Evolutionary conservation across 2,113 vertebrate genomes (phyloP).

Genomic region (Lycocorax pyrrhopterus): DNA sequence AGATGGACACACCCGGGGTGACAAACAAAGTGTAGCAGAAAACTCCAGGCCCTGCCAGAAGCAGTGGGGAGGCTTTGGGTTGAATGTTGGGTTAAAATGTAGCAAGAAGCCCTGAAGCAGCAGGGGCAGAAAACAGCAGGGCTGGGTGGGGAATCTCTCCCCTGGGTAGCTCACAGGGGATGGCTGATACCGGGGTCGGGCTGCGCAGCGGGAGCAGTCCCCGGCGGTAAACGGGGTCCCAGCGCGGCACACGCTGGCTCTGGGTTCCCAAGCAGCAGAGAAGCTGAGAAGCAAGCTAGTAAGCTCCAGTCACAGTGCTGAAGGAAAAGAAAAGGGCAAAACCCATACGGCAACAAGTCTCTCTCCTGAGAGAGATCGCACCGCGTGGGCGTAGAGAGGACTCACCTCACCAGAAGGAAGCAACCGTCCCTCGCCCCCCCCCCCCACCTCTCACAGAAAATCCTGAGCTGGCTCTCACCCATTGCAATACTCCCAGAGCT

Average conservation of each 20-base stretch:
- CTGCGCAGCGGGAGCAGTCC: too few relatives aligned
- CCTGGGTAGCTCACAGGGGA: not conserved
- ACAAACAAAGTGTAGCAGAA: not conserved
- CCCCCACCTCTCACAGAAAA: not conserved
- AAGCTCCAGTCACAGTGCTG: not conserved
- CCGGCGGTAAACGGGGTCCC: fast-evolving
- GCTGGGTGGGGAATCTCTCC: not conserved
- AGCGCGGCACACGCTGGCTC: fast-evolving
- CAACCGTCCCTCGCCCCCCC: fast-evolving
- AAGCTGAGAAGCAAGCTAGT: not conserved
- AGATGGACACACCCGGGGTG: not conserved
- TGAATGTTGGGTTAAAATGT: fast-evolving
- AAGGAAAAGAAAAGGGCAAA: not conserved
- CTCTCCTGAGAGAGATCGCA: fast-evolving
- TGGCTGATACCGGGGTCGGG: fast-evolving
- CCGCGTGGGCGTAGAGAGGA: too few relatives aligned
- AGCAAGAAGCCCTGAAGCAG: not conserved
- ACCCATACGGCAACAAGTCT: not conserved
- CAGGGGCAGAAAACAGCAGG: fast-evolving
- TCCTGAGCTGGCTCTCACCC: not conserved
- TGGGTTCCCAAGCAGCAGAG: not conserved
- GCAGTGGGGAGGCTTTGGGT: not conserved
- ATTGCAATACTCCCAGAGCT: not conserved
- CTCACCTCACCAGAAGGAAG: not conserved
- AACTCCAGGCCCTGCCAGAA: not conserved